A percentile compares a stretch with the other conserved stretches of the same genome.
Conservation (phyloP, 2,113 vertebrate species). For the Petaurus breviceps region DNA sequence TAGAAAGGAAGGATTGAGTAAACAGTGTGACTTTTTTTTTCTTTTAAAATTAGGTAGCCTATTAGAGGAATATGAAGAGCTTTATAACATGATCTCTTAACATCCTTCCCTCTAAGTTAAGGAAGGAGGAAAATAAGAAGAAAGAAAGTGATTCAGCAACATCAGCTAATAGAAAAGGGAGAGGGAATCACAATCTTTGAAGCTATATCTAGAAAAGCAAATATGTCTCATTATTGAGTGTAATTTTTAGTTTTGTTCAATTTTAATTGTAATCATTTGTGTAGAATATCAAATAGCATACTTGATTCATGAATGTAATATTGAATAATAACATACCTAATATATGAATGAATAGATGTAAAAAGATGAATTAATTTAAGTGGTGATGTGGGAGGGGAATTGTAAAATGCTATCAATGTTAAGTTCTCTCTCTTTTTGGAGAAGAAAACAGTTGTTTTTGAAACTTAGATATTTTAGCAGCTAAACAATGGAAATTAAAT, state of each 20-base stretch:
- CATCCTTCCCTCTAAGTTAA: neutral
- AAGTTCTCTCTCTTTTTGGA: neutral
- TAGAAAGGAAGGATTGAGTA: neutral
- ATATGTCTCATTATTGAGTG: neutral
- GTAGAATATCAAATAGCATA: neutral
- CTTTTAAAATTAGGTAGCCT: neutral
- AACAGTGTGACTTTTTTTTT: neutral
- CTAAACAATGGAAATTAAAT: neutral
- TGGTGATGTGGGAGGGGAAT: neutral
- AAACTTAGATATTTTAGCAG: neutral
- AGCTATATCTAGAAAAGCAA: neutral
- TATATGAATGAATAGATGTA: neutral
- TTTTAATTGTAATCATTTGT: neutral
- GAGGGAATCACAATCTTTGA: neutral
- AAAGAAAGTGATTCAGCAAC: neutral
- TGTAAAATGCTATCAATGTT: neutral
- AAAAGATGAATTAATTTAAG: neutral
- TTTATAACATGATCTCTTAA: neutral
- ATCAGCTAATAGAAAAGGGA: neutral
- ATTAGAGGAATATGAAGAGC: neutral
- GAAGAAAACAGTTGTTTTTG: neutral
- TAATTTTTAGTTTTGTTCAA: neutral
- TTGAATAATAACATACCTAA: neutral
- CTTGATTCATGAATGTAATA: neutral
- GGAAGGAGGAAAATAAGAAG: neutral